phyloP scores from a whole-genome alignment of 2,888 invertebrate species.

The Myathropa florea region DNA sequence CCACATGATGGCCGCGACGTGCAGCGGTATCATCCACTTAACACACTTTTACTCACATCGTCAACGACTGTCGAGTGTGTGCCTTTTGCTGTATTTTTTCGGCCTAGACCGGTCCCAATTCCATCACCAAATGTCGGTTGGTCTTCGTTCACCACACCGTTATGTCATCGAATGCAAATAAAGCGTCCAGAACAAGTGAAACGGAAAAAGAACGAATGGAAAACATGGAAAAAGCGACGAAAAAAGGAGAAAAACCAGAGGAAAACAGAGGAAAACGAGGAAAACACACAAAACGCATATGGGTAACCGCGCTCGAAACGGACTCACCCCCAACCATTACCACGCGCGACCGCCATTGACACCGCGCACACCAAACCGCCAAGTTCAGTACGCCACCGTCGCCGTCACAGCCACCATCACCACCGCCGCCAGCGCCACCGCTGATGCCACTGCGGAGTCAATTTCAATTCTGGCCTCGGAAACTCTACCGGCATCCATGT shows the following conservation, averaged over 20 bases:
- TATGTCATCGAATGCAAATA: constrained; percentile 66
- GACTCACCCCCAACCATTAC: constrained; percentile 73
- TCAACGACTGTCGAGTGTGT: constrained; percentile 28
- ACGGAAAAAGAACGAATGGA: constrained; percentile 46
- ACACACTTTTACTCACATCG: constrained; percentile 68
- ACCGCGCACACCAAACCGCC: constrained; percentile 58
- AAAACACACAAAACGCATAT: constrained; percentile 50
- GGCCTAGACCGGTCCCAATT: constrained; percentile 26
- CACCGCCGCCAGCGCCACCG: background rate
- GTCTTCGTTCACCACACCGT: constrained; percentile 54
- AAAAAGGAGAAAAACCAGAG: background rate
- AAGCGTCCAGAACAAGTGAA: constrained; percentile 51
- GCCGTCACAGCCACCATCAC: background rate
- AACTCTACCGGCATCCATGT: constrained; percentile 40
- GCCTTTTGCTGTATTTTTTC: constrained; percentile 17
- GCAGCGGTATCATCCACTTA: constrained; percentile 60
- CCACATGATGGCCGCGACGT: constrained; percentile 28
- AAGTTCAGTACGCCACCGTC: constrained; percentile 51
- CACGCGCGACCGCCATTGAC: constrained; percentile 65
- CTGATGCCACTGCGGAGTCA: constrained; percentile 53
- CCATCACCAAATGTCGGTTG: constrained; percentile 63
- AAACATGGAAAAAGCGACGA: background rate
- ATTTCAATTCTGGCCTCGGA: constrained; percentile 56
- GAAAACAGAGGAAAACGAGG: constrained; percentile 58
- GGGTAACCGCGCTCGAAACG: constrained; percentile 76